phyloP scores from a whole-genome alignment of 2,888 invertebrate genomes.

The Agrilus cyanescens region DNA sequence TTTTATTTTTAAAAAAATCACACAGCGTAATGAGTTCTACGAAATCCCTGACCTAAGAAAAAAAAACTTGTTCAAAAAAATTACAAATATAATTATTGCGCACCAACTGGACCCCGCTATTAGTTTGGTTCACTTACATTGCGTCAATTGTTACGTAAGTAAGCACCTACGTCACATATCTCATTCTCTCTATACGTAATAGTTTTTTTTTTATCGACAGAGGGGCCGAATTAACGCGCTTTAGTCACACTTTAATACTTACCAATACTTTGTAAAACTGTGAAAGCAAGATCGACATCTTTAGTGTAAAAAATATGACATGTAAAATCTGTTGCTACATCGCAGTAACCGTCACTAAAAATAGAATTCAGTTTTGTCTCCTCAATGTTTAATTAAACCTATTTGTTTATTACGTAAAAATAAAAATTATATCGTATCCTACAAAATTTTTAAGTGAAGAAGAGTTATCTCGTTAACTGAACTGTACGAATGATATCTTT shows the following conservation, averaged over 20 bases:
- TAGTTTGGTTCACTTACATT: too few relatives aligned
- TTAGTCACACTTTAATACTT: slow-evolving; percentile 9
- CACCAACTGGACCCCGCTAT: too few relatives aligned
- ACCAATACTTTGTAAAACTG: slow-evolving; percentile 40
- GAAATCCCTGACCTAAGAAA: slow-evolving; percentile 39
- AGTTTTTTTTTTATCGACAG: too few relatives aligned
- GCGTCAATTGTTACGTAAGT: too few relatives aligned
- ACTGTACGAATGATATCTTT: too few relatives aligned
- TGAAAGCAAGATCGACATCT: slow-evolving; percentile 33
- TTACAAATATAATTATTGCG: too few relatives aligned
- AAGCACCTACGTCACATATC: too few relatives aligned
- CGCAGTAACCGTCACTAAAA: slow-evolving; percentile 38
- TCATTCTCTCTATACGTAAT: too few relatives aligned
- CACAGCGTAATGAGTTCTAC: slow-evolving; percentile 41
- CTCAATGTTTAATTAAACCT: too few relatives aligned
- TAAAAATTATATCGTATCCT: neutral
- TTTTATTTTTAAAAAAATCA: slow-evolving; percentile 15
- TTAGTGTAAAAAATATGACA: slow-evolving; percentile 38
- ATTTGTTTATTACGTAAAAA: too few relatives aligned
- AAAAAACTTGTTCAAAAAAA: neutral
- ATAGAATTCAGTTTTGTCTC: slow-evolving; percentile 5
- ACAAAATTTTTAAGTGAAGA: neutral
- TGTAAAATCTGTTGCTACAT: slow-evolving; percentile 35
- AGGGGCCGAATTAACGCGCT: too few relatives aligned
- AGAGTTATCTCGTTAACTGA: slow-evolving; percentile 1